Evolutionary conservation across 2,113 vertebrate genomes (phyloP), one percentile per base, ranked within the genome.

Genomic region (Heloderma charlesbogerti): DNA sequence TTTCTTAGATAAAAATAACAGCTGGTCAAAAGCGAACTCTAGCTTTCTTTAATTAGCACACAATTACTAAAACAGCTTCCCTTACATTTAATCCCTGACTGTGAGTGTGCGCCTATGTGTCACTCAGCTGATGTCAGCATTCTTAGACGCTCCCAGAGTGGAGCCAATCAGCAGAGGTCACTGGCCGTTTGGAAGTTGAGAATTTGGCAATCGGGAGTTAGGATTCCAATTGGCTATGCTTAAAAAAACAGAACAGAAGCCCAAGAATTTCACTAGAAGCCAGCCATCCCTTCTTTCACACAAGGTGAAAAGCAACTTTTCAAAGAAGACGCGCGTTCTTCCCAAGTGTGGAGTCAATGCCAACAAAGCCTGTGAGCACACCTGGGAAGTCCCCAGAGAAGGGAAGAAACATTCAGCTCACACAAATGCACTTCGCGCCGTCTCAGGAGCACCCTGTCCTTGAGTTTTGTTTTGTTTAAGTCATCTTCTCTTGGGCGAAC

Each of bases 51-150:
- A 91, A 4, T n/a, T 3, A 83, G 43, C 43, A 84, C 15, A 78
- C 74, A 90, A 91, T 34, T 80, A 22, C 3, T 63, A 40, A 92
- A 86, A 83, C 0, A 86, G 34, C n/a, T 94, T 84, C 72, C 78
- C 72, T 83, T 48, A 67, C 4, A 27, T 51, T 88, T 80, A 51
- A 84, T 40, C 67, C 74, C 40, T 27, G n/a, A 43, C 8, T 71
- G 34, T 66, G n/a, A 72, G 37, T 87, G 18, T 16, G n/a, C n/a
- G n/a, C n/a, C n/a, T n/a, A n/a, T 40, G n/a, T 43, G 20, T 12
- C 43, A 87, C 54, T 78, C 22, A 45, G 71, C 25, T 45, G 27
- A 63, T 31, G 31, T 20, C 27, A 45, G 71, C 54, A 15, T 43
- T 48, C 29, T 40, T 77, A 43, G 18, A 79, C n/a, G 27, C 29